Evolutionary conservation across 1,140 invertebrate genomes (phyloP).

Genomic region (Achroia grisella): DNA sequence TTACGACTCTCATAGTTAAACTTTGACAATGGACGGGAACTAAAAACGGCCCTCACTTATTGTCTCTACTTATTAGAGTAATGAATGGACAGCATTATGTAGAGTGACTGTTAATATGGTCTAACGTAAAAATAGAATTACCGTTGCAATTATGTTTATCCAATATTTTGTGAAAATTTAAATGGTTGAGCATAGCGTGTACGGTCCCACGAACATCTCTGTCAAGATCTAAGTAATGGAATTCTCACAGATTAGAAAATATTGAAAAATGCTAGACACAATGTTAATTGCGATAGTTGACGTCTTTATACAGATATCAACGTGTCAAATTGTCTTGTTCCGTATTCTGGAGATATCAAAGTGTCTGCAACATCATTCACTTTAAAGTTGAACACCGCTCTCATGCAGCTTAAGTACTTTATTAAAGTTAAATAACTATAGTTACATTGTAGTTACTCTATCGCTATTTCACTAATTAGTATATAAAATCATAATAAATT

Average conservation of each 20-base stretch:
- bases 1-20: slow-evolving; percentile 54
- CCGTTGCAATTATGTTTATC: slow-evolving; percentile 46
- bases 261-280: slow-evolving; percentile 32
- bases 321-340: no score
- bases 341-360: no score
- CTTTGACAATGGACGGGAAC: slow-evolving; percentile 59
- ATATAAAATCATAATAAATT: no score
- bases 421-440: no score
- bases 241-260: slow-evolving; percentile 47
- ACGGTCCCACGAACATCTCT: slow-evolving; percentile 28
- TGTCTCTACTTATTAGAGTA: slow-evolving; percentile 48
- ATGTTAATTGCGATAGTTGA: slow-evolving; percentile 31
- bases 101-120: slow-evolving; percentile 34
- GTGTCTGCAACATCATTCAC: no score
- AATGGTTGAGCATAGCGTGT: slow-evolving; percentile 30
- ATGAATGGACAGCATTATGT: slow-evolving; percentile 38
- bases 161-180: slow-evolving; percentile 56
- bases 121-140: slow-evolving; percentile 29
- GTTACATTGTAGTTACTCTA: no score
- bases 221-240: slow-evolving; percentile 34
- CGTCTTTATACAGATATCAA: no score
- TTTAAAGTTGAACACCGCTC: no score
- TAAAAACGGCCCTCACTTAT: slow-evolving; percentile 37
- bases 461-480: no score
- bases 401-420: no score